Base-by-base conservation (phyloP, 1,140 invertebrate species). In the Nomia melanderi region DNA sequence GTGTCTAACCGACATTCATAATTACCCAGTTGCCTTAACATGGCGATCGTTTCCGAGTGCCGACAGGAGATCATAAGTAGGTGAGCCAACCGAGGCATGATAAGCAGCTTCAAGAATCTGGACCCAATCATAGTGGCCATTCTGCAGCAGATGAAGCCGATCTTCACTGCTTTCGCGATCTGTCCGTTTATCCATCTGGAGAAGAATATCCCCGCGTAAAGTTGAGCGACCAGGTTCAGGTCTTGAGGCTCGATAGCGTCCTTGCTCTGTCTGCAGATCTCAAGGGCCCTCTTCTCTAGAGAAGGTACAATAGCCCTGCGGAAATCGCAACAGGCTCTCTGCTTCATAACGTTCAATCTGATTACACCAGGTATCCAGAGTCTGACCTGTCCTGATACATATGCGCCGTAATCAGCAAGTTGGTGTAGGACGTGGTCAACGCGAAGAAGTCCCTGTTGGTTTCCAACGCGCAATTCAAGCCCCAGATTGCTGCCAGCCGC, bases 401-500 rank as follows among this genome's bases (percentile, higher is more conserved):
- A 36, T 91, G 84, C 2, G 88, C 87, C 0, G 78, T 88, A 0
- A 87, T 62, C 27, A 94, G 92, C 90, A 94, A 92, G 59, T 94
- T 94, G 0, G 89, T 90, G 70, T 93, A 94, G 11, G 91, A 90
- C 6, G 88, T 88, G 66, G 93, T 94, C 0, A 94, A 83, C 0
- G 91, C 80, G 20, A 90, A 79, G 71, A 94, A 94, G 79, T 94
- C 91, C 11, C 89, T 91, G 54, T 91, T 92, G 0, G 91, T 90
- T 11, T 89, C 78, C 11, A 93, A 76, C 1, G 93, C 93, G 47
- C 91, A 90, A 72, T 91, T 93, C 44, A 94, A 77, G 41, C 93
- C 88, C 93, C 93, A 94, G 31, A 93, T 89, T 0, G 94, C 93
- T 7, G 94, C 93, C 27, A 94, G 82, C 47, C 90, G 86, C 0